Conservation (phyloP, 2,888 invertebrate species). For the Oscheius sp. region DNA sequence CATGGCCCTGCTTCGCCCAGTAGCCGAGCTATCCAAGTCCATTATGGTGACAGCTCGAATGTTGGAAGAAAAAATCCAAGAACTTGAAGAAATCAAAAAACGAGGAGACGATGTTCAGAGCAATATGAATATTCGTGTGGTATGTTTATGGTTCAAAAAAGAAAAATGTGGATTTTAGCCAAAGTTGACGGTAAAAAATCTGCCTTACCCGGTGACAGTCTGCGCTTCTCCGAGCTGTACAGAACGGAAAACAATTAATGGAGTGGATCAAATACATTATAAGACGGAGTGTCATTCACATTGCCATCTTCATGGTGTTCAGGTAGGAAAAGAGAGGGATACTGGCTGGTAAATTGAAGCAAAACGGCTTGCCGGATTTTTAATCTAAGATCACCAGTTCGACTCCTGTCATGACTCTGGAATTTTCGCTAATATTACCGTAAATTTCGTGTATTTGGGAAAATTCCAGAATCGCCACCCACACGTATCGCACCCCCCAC, state of each 20-base stretch:
- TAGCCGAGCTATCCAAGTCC: conserved; percentile 14
- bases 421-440: no score
- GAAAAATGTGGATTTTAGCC: background rate
- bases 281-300: background rate
- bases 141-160: background rate
- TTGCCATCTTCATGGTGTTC: background rate
- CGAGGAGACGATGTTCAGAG: background rate
- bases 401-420: no score
- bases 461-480: no score
- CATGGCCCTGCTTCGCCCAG: background rate
- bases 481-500: no score
- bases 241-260: background rate
- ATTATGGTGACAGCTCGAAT: background rate
- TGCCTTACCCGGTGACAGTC: background rate
- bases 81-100: background rate
- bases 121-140: background rate
- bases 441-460: no score
- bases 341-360: no score
- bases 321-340: background rate
- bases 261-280: background rate
- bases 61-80: conserved; percentile 5
- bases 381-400: no score
- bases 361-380: background rate
- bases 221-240: background rate
- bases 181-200: background rate